Base-by-base conservation (phyloP, 64 coral and sea anemone genomes). In the Exaiptasia diaphana region DNA sequence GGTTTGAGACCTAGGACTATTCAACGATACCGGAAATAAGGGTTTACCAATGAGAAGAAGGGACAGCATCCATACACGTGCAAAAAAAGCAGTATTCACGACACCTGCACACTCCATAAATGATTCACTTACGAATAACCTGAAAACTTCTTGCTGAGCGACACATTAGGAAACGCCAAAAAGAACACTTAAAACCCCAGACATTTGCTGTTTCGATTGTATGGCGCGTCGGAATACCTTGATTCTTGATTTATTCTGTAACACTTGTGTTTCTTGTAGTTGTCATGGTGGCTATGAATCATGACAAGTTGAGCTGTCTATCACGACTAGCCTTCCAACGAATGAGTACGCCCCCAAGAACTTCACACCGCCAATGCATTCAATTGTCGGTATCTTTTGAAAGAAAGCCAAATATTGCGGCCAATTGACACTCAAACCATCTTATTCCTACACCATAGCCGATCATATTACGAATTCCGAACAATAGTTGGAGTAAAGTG, bases 251-350 rank as follows among this genome's bases (percentile, higher is more conserved):
- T n/a, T n/a, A n/a, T n/a, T n/a, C n/a, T n/a, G n/a, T 54, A 60
- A 53, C 59, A 39, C 57, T 64, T 68, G 43, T 86, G 85, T 93
- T 87, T 93, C 44, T 82, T 76, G 42, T 37, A 31, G 75, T 49
- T 88, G 90, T 93, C 90, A 93, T 73, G 90, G 56, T 54, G 22
- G 84, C 68, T 39, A 76, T 87, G 82, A 86, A 82, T 50, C 83
- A 81, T 93, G 84, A 93, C 83, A 93, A 64, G 42, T 76, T 24
- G 36, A 93, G 21, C 90, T 93, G 90, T 93, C 90, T 37, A 37
- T 93, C 90, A 93, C 41, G 87, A 93, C 70, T 87, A 69, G 71
- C 56, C 67, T 88, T 69, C 83, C 77, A 78, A 80, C 77, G 53
- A 45, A 75, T 35, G 61, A 41, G 42, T 21, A 93, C 90, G 90